Base-by-base conservation (phyloP, 2,113 vertebrate species). In the Lepus europaeus region DNA sequence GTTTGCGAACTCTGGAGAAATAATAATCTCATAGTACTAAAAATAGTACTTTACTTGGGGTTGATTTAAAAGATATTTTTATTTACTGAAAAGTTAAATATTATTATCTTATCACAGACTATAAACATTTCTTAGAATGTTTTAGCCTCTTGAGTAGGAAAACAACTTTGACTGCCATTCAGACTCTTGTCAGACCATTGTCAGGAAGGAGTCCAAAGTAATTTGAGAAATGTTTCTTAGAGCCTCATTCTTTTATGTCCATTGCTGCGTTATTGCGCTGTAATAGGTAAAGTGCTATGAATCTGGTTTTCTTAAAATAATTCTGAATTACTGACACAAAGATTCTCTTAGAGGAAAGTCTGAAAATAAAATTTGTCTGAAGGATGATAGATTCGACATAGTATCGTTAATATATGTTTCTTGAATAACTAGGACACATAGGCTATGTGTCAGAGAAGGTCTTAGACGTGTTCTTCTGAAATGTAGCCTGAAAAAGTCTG, bases 341-440 rank as follows among this genome's bases (percentile, higher is more conserved):
- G 56, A 51, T 93, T 82, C 77, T 79, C 63, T 82, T 88, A 81
- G 61, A 80, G 19, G 27, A 11, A 6, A 84, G 12, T 39, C 39
- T 78, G 36, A 33, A 93, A 95, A 59, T 72, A 3, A 90, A 84
- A 72, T 61, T 45, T 85, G 27, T 64, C 29, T 81, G 22, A 81
- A 88, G 31, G 11, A 31, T 95, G 68, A 85, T 88, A 93, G 23
- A 51, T 53, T 93, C 87, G 53, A 77, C 87, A 86, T 29, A 66
- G 13, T 11, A 59, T 84, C 31, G 89, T 56, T 93, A 84, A 61
- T 39, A 88, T 84, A 79, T 56, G 73, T 70, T 88, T 85, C 33
- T 13, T 79, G 85, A 83, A 39, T 36, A 45, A 29, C 10, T 63
- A 33, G 4, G 22, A 89, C 31, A 69, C 6, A 16, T 1, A 68